Base-by-base conservation (phyloP, 1,140 invertebrate species). In the Drosophila arawakana region DNA sequence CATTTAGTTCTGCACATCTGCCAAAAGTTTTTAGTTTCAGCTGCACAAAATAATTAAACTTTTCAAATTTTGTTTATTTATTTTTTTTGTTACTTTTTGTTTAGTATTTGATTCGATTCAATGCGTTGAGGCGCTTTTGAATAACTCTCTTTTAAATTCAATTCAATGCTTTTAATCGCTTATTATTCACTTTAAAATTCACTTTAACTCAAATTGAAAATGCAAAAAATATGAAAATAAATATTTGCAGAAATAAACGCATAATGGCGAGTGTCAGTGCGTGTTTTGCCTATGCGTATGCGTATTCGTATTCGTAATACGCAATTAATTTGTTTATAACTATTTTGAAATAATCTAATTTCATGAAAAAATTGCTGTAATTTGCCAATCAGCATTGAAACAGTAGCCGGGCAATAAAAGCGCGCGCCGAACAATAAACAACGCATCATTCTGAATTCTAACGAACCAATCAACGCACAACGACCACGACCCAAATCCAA, bases 331-430 rank as follows among this genome's bases (percentile, higher is more conserved):
- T 88, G 84, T 83, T 81, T 78, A 75, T 85, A 84, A 84, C 81
- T 85, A 88, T 80, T 83, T 80, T 55, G 57, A 88, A 88, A 88
- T 88, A 88, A 88, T 88, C 84, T 83, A 88, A 88, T 88, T 80
- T 80, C 66, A 66, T 77, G 59, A 60, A 68, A 59, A 88, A 89
- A 88, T 88, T 89, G 84, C 73, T 47, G 84, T 88, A 88, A 88
- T 88, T 88, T 88, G 83, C 83, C 83, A 88, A 88, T 88, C 83
- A 88, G 71, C 83, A 88, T 88, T 86, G 83, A 88, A 88, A 82
- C 77, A 79, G 76, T 68, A 82, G 82, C 65, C 73, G 49, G 46
- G 47, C 81, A 66, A 76, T 41, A 49, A 49, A 57, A 50, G 49
- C 52, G 60, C 66, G 65, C 80, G 68, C 46, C 44, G 41, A 75